phyloP scores from a whole-genome alignment of 2,888 invertebrate genomes.

The Stramonita haemastoma region DNA sequence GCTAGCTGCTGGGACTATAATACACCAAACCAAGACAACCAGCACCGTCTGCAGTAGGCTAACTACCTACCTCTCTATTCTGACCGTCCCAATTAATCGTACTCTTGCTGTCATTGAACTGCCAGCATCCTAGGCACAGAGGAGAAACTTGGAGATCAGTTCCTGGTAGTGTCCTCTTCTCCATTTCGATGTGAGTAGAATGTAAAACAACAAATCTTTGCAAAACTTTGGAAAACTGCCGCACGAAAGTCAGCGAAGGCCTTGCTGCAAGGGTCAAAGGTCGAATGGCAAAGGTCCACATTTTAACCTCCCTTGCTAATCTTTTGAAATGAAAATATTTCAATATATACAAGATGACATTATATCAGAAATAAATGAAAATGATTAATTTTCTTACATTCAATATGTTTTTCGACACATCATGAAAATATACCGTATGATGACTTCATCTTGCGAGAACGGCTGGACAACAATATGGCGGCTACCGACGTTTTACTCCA shows the following conservation, averaged over 20 bases:
- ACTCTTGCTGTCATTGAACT: constrained; percentile 71
- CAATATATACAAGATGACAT: too few relatives aligned
- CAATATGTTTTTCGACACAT: too few relatives aligned
- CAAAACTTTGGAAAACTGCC: not conserved
- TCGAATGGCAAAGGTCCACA: not conserved
- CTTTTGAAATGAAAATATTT: not conserved
- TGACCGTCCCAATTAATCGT: constrained; percentile 71
- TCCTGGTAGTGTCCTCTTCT: constrained; percentile 61
- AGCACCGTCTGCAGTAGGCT: too few relatives aligned
- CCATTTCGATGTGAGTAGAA: constrained; percentile 48
- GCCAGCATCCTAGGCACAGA: constrained; percentile 74
- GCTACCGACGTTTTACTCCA: constrained; percentile 51
- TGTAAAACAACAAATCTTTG: not conserved
- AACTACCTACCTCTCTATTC: constrained; percentile 60
- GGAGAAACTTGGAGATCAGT: constrained; percentile 72
- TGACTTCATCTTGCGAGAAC: constrained; percentile 13
- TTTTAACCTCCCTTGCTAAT: not conserved
- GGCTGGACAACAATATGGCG: constrained; percentile 49
- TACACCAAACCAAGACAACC: too few relatives aligned
- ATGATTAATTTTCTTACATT: too few relatives aligned
- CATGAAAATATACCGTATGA: not conserved
- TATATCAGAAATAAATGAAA: too few relatives aligned
- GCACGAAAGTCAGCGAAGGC: not conserved
- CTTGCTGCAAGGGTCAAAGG: not conserved
- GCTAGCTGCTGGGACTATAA: too few relatives aligned